Evolutionary conservation across 2,888 invertebrate genomes (phyloP).

Genomic region (Hyppa rectilinea): DNA sequence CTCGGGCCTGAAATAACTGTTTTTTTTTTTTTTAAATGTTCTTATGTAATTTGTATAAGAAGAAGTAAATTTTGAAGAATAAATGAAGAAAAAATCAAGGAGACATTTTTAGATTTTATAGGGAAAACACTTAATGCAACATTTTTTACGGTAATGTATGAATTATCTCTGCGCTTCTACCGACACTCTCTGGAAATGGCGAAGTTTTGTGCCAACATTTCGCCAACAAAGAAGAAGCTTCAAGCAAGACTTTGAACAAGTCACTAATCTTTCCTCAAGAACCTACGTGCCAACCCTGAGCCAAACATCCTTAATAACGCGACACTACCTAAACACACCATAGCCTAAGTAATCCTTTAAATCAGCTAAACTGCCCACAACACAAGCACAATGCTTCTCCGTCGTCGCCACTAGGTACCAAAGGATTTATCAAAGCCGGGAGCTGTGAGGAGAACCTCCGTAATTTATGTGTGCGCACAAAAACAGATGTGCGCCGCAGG

Average conservation of each 20-base stretch:
- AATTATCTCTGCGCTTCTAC: too few relatives aligned
- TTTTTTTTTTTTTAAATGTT: too few relatives aligned
- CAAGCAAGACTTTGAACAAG: not conserved
- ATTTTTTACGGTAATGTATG: too few relatives aligned
- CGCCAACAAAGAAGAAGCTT: too few relatives aligned
- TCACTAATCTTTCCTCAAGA: not conserved
- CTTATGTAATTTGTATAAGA: too few relatives aligned
- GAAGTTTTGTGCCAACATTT: too few relatives aligned
- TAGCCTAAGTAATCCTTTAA: conserved; percentile 24
- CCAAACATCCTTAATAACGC: conserved; percentile 11
- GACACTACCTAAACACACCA: not conserved
- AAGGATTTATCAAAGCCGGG: conserved; percentile 82
- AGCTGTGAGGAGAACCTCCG: conserved; percentile 73
- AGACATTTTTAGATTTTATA: too few relatives aligned
- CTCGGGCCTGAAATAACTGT: too few relatives aligned
- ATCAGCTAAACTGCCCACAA: conserved; percentile 56
- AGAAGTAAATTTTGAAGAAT: too few relatives aligned
- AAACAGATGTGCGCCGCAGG: conserved; percentile 82
- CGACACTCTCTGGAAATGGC: too few relatives aligned
- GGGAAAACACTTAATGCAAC: too few relatives aligned
- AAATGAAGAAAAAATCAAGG: too few relatives aligned
- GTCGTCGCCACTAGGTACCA: conserved; percentile 72
- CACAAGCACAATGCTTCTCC: conserved; percentile 72
- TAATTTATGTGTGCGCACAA: conserved; percentile 70
- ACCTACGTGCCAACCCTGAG: not conserved